Evolutionary conservation across 2,797 vertebrate genomes (phyloP), one percentile per base, ranked within the genome.

Genomic region (Mycteria americana): DNA sequence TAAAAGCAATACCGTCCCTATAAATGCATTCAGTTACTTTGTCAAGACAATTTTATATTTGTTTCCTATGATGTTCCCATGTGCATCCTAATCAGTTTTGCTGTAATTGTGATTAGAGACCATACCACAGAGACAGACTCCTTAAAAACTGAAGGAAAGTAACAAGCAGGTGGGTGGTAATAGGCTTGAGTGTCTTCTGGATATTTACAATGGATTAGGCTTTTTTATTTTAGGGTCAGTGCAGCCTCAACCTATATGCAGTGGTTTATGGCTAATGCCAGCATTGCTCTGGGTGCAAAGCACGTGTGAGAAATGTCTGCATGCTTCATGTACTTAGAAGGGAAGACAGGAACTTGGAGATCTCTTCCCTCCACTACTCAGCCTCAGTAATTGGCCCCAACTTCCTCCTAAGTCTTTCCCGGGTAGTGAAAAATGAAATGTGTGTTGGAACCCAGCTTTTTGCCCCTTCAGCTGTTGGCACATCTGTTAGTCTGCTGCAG

Each of bases 391-490:
- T 4, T 19, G 54, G 67, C 80, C 86, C 53, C 74, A 57, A 46
- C 30, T 68, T 89, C 72, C 45, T 68, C 53, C 57, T 11, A 11
- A 59, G 80, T 21, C 75, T 72, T 89, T 75, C 33, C 60, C 1
- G 24, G 33, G 37, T 22, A 33, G 65, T 50, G 74, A 60, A 85
- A 74, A 65, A 57, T 56, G 77, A 18, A 77, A 45, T 22, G 59
- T 77, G 80, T 50, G 80, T 31, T 93, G 88, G 80, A 85, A 25
- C 43, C n/a, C 88, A 48, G 85, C 54, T 77, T 48, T 75, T 46
- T 93, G 82, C 88, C 88, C 92, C 82, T 78, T 77, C 92, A 88
- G 94, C 92, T 89, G 30, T 27, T 93, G 94, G 78, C 85, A 91
- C 88, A 89, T 93, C 90, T 94, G 90, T 67, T 65, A 64, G 62